Evolutionary conservation across 2,797 vertebrate genomes (phyloP), one percentile per base, ranked within the genome.

Genomic region (Emys orbicularis): DNA sequence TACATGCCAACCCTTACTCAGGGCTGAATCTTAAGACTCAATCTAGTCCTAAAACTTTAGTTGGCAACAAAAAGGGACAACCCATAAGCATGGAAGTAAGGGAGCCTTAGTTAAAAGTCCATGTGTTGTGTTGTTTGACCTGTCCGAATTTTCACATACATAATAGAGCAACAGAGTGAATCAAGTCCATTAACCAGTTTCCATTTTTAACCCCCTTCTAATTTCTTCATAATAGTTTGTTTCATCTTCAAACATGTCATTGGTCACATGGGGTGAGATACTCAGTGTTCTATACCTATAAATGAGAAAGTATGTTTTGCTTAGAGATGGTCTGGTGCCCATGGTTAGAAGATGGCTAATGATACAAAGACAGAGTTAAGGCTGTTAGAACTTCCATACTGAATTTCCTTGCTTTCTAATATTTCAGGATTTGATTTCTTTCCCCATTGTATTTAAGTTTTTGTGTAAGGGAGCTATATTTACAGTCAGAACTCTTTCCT

Each of bases 331-430:
- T 53, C 37, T 0, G 5, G 1, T 37, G 3, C 13, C 44, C 25
- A 15, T 18, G 16, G 44, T 72, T 29, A 82, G 21, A 87, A n/a
- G 83, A 91, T 68, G 12, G 25, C 13, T 85, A 25, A 34, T 74
- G 29, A 8, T 86, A 68, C 5, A 84, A 79, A 85, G 11, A 5
- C 8, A 83, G 44, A 89, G 85, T 34, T 61, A 88, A 91, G 29
- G 5, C 34, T 88, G 44, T 44, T 82, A 90, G 86, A 91, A 84
- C 16, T 76, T 76, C 41, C 13, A 29, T 47, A 0, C 12, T 44
- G 1, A 5, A 79, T 86, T 90, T 5, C 0, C 16, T 88, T 86
- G 9, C 11, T 65, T 93, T 79, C 31, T 18, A 79, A 5, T 81
- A 44, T 53, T 16, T 37, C 12, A 19, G 4, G 13, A 47, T 29